Evolutionary conservation across 2,113 vertebrate species (phyloP).

Genomic region (Castor canadensis): DNA sequence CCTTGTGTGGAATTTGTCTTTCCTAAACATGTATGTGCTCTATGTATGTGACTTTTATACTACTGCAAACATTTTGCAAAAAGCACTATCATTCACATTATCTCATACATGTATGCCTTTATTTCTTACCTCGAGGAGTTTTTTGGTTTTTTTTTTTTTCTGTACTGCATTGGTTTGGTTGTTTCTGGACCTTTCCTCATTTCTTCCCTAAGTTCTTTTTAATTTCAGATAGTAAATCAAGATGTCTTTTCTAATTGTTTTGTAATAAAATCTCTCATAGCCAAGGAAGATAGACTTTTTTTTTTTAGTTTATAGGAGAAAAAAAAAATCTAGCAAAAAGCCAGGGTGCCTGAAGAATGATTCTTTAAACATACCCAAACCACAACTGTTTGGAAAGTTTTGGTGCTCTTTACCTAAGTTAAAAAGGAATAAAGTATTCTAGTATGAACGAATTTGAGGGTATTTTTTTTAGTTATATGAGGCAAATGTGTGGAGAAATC

Average conservation of each 20-base stretch:
- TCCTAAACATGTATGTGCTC: conserved; percentile 6
- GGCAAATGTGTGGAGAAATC: neutral
- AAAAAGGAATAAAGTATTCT: neutral
- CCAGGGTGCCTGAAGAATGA: neutral
- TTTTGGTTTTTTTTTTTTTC: conserved; percentile 55
- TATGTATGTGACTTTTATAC: conserved; percentile 15
- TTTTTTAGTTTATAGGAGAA: conserved; percentile 23
- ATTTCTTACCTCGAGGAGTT: conserved; percentile 55
- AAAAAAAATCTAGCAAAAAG: neutral
- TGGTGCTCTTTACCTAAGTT: neutral
- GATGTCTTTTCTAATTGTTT: conserved; percentile 56
- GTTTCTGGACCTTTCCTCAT: conserved; percentile 70
- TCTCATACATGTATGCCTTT: conserved; percentile 60
- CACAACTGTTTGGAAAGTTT: neutral
- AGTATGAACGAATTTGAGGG: neutral
- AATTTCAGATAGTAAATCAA: conserved; percentile 61
- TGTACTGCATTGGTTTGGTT: conserved; percentile 56
- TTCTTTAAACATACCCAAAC: neutral
- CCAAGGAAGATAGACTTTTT: conserved; percentile 4
- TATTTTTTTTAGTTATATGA: neutral
- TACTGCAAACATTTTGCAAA: neutral
- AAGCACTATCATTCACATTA: conserved; percentile 70
- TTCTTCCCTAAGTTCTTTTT: conserved; percentile 63
- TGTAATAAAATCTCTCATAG: conserved; percentile 60
- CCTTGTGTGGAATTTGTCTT: conserved; percentile 25